Base-by-base conservation (phyloP, 2,113 vertebrate species). In the Ovibos moschatus region DNA sequence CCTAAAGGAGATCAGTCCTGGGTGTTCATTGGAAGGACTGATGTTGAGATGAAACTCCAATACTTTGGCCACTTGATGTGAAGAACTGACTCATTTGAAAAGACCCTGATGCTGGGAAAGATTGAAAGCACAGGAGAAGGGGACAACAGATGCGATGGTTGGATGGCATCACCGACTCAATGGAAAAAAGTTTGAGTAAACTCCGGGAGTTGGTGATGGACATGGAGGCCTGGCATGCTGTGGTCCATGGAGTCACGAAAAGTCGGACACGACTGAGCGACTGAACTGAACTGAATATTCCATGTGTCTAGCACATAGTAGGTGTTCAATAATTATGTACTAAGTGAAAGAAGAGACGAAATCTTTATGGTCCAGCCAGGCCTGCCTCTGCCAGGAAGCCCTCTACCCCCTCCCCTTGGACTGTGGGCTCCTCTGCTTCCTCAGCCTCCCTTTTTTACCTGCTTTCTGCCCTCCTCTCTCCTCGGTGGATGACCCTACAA, bases 91-190 rank as follows among this genome's bases (percentile, higher is more conserved):
- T n/a, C 16, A n/a, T 67, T 67, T 19, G 33, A 67, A 67, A 67
- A 67, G 64, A 67, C 33, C 33, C 33, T 67, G 64, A 36, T 10
- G 16, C 16, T n/a, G 64, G 33, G 8, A 19, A 67, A 67, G 33
- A n/a, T 5, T 67, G 33, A 36, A 10, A 4, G 64, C 64, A 10
- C 15, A 33, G 62, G 62, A 67, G 64, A 67, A 67, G 33, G 64
- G 16, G 64, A 36, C 1, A 2, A 21, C 30, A 67, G 33, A 67
- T 67, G 33, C 0, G 0, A 21, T n/a, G 64, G 64, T 10, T n/a
- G 16, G 33, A 67, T 21, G 64, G 33, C 33, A 67, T 36, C 64
- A 67, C 33, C 0, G 2, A 21, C 33, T 67, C 64, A 36, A 67
- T 21, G 64, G 17, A 67, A 2, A 36, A 19, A 8, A 36, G 64